Base-by-base conservation (phyloP, 2,113 vertebrate genomes). In the Lampris megalopsis region DNA sequence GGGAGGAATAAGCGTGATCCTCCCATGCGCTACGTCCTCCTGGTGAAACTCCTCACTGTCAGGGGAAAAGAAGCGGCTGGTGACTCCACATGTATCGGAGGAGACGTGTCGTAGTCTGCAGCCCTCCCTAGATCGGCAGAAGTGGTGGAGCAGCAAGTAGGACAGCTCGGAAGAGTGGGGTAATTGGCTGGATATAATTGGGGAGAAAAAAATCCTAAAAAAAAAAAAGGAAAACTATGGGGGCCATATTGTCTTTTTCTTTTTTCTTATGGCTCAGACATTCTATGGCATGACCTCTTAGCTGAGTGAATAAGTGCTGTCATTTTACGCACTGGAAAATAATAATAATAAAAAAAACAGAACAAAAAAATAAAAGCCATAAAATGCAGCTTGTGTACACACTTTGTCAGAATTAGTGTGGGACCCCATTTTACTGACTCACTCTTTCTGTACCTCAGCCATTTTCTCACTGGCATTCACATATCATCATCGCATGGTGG, bases 401-500 rank as follows among this genome's bases (percentile, higher is more conserved):
- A 54, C 59, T 5, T 45, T 24, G 42, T 13, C 54, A 58, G 8
- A 52, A 35, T 64, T 13, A 8, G 37, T 13, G 49, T 11, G 36
- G 50, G 2, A 54, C 53, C 38, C 68, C 43, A 43, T 62, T 77
- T 24, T 60, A 65, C 60, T 77, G 64, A 77, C 63, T 67, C 62
- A 49, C 11, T 5, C 70, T 49, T 24, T 57, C 73, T 79, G 68
- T 38, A 45, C 75, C 36, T 68, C 73, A 68, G 63, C 75, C 67
- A 63, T 77, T 36, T 82, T 77, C 70, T 80, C 68, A 71, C 67
- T 50, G 2, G 53, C 84, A 79, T 89, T 79, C 81, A 72, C 83
- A 79, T 70, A 56, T 86, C 71, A 77, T 76, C 63, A 73, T 5
- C 6, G 67, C 73, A 54, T 73, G 70, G 75, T 90, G 90, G 91